These are phyloP conservation scores for Pimephales promelas DNA, from an alignment of 2,113 vertebrate genomes.

Conservation along the genomic window DNA sequence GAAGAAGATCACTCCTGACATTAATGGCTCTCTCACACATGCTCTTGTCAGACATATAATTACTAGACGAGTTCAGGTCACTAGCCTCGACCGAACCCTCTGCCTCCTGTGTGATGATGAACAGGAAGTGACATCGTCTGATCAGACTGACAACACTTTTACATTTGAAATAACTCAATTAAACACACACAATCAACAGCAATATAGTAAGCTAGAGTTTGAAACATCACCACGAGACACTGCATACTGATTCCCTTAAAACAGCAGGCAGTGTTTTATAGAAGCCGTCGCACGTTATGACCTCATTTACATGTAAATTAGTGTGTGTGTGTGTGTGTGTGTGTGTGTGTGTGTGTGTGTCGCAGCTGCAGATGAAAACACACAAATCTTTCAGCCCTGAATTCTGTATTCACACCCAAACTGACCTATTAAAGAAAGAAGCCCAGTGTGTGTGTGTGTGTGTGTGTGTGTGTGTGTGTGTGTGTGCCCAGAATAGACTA, in stretches of 20 bases:
- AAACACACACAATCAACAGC: background rate
- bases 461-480: background rate
- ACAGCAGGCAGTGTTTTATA: background rate
- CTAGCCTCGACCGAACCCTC: background rate
- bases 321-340: slow-evolving; percentile 10
- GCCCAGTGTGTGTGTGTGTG: background rate
- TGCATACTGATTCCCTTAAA: background rate
- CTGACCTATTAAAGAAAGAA: background rate
- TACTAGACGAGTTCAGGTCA: background rate
- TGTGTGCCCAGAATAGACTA: background rate
- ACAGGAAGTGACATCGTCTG: background rate
- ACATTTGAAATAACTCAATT: background rate
- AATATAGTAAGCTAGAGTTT: background rate
- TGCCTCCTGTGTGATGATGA: background rate
- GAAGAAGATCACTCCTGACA: slow-evolving; percentile 50
- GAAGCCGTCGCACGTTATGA: background rate
- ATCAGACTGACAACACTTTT: background rate
- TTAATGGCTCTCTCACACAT: slow-evolving; percentile 55
- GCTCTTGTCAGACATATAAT: background rate
- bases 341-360: no score
- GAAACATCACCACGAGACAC: background rate
- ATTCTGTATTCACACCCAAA: slow-evolving; percentile 5
- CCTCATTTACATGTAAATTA: background rate
- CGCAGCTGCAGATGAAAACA: slow-evolving; percentile 16
- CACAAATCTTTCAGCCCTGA: slow-evolving; percentile 10